These are phyloP conservation scores for Argya squamiceps DNA, from an alignment of 2,797 vertebrate species.

Conservation along the genomic window DNA sequence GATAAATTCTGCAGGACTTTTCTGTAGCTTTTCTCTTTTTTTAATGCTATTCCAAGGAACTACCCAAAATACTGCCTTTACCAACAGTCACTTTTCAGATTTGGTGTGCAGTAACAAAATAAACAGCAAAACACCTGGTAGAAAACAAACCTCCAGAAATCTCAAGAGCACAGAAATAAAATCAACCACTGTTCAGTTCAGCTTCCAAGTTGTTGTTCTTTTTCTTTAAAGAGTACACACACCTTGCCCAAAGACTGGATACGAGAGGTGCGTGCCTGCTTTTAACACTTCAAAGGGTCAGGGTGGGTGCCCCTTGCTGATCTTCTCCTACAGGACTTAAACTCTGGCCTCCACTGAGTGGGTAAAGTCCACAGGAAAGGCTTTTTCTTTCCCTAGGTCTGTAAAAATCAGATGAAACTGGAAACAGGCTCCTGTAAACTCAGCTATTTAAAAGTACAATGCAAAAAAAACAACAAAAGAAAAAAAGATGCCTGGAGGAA, in stretches of 20 bases:
- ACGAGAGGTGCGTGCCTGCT: not conserved
- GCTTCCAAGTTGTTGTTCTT: not conserved
- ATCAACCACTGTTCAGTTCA: not conserved
- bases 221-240: not conserved
- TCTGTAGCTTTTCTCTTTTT: not conserved
- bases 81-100: not conserved
- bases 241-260: not conserved
- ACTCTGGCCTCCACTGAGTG: not conserved
- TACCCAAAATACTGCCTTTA: not conserved
- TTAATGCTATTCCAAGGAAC: not conserved
- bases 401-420: not conserved
- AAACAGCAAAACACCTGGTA: not conserved
- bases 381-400: not conserved
- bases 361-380: not conserved
- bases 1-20: not conserved
- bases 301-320: not conserved
- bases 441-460: not conserved
- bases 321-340: not conserved
- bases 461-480: not conserved
- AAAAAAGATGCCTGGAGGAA: not conserved
- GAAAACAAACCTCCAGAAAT: not conserved
- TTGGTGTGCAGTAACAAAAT: not conserved
- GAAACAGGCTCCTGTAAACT: not conserved
- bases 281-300: not conserved
- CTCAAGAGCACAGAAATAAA: not conserved